These are phyloP conservation scores for Candoia aspera DNA, from an alignment of 2,113 vertebrate genomes.

Conservation along the genomic window DNA sequence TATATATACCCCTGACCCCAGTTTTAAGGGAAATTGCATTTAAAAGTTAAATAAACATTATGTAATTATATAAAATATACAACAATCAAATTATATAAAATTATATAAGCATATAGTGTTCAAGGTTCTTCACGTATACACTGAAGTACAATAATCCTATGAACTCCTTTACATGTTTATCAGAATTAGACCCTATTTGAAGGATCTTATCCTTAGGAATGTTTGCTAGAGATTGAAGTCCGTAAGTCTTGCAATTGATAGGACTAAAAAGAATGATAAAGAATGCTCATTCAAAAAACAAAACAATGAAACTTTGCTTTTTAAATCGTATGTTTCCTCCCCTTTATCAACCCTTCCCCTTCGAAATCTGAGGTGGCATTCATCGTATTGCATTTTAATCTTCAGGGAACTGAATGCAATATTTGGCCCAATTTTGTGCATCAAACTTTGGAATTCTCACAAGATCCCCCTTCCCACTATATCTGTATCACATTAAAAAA, in stretches of 20 bases:
- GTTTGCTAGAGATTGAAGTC: background rate
- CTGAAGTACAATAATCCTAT: background rate
- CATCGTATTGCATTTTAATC: background rate
- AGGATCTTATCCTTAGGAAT: background rate
- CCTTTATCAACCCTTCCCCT: background rate
- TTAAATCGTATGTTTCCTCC: background rate
- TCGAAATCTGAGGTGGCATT: background rate
- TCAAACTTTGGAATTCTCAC: background rate
- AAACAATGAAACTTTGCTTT: background rate
- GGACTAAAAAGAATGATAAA: background rate
- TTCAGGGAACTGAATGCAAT: background rate
- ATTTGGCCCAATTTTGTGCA: background rate
- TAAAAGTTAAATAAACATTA: background rate
- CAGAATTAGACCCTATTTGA: background rate
- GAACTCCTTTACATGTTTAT: background rate
- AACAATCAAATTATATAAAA: background rate
- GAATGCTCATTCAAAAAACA: background rate
- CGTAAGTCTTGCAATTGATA: background rate
- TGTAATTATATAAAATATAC: background rate
- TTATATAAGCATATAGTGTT: background rate
- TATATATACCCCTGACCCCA: background rate
- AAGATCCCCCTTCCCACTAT: background rate
- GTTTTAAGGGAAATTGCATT: background rate
- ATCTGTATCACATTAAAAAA: background rate
- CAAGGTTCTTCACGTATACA: background rate